These are phyloP conservation scores for Drosophila neonasuta DNA, from an alignment of 2,888 invertebrate genomes.

Conservation along the genomic window DNA sequence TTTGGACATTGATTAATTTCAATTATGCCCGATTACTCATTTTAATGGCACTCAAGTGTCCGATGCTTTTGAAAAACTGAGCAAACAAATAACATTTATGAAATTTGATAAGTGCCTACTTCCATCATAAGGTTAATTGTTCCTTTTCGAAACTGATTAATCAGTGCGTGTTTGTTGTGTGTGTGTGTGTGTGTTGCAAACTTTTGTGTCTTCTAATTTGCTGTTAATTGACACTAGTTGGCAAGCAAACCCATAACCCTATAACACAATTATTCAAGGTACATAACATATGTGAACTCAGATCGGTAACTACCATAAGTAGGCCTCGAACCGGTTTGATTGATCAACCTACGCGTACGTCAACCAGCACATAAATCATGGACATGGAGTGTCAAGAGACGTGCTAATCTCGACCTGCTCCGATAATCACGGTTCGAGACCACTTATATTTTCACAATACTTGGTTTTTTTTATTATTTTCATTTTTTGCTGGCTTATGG, in stretches of 20 bases:
- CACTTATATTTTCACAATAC: constrained; percentile 17
- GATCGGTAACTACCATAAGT: constrained; percentile 25
- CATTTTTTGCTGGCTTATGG: too few relatives aligned
- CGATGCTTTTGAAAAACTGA: constrained; percentile 23
- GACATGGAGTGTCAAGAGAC: constrained; percentile 48
- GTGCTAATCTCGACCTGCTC: constrained; percentile 59
- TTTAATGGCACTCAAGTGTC: constrained; percentile 58
- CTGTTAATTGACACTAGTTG: constrained; percentile 40
- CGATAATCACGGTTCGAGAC: constrained; percentile 62
- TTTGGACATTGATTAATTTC: constrained; percentile 46
- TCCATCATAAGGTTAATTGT: constrained; percentile 19
- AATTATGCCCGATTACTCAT: constrained; percentile 47
- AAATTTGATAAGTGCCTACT: constrained; percentile 28
- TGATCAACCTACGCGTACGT: constrained; percentile 41
- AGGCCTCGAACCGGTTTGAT: constrained; percentile 48
- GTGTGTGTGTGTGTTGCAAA: neutral
- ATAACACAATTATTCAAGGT: constrained; percentile 17
- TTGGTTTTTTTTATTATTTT: neutral
- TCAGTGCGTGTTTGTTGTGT: constrained; percentile 7
- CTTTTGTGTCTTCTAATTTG: constrained; percentile 28
- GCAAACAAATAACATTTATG: constrained; percentile 10
- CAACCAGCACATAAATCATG: constrained; percentile 56
- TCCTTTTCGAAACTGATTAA: constrained; percentile 32
- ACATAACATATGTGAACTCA: neutral
- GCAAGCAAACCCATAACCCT: constrained; percentile 1